phyloP scores from a whole-genome alignment of 1,140 invertebrate species.

The Cecropterus lyciades region DNA sequence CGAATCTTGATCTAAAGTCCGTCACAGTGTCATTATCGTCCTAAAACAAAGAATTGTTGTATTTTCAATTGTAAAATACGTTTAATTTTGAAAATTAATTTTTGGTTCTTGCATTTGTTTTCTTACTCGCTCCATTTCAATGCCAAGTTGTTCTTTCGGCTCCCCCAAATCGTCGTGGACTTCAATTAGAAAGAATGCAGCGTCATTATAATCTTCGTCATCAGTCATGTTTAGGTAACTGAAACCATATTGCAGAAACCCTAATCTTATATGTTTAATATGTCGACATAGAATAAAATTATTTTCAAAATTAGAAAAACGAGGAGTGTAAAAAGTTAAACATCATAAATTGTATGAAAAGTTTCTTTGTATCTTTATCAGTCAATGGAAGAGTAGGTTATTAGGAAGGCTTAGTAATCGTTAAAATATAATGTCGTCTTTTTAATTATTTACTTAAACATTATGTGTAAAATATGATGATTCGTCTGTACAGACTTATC shows the following conservation, averaged over 20 bases:
- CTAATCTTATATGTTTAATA: no score
- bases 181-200: constrained; percentile 86
- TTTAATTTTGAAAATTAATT: background rate
- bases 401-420: constrained; percentile 48
- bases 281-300: no score
- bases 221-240: constrained; percentile 66
- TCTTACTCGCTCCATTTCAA: constrained; percentile 87
- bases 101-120: background rate
- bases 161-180: constrained; percentile 89
- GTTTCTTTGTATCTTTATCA: constrained; percentile 11
- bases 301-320: no score
- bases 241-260: constrained; percentile 24
- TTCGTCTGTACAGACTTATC: constrained; percentile 13
- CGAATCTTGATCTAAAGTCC: constrained; percentile 88
- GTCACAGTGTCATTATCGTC: constrained; percentile 88
- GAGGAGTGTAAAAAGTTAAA: no score
- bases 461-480: constrained; percentile 32
- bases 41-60: constrained; percentile 50
- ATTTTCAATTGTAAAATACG: background rate
- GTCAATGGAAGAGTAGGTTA: constrained; percentile 26
- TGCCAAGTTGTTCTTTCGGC: constrained; percentile 88
- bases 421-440: constrained; percentile 40
- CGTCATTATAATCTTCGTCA: constrained; percentile 82
- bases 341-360: background rate
- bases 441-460: constrained; percentile 44